phyloP scores from a whole-genome alignment of 2,888 invertebrate species.

The Drosophila demipolita region DNA sequence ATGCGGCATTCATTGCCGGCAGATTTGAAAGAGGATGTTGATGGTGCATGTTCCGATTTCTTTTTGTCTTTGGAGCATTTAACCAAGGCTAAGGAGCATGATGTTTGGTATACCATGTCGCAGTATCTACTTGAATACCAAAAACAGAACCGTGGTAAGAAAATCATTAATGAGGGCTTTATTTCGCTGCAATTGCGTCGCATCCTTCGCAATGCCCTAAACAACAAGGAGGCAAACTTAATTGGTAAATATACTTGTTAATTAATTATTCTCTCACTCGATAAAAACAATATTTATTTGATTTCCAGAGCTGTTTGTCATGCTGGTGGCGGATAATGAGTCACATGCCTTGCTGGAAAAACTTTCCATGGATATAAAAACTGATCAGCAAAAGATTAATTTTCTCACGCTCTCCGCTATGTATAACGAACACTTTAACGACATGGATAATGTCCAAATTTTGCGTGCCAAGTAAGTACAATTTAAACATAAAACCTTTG shows the following conservation, averaged over 20 bases:
- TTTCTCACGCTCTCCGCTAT: constrained; percentile 83
- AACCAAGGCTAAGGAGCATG: constrained; percentile 82
- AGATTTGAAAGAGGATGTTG: constrained; percentile 56
- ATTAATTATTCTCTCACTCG: neutral
- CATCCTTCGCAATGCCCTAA: constrained; percentile 81
- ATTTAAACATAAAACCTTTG: neutral
- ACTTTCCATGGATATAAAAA: constrained; percentile 79
- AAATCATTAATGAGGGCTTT: constrained; percentile 76
- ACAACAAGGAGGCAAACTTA: constrained; percentile 82
- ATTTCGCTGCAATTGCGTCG: constrained; percentile 79
- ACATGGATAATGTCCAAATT: constrained; percentile 69
- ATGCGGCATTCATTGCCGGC: constrained; percentile 54
- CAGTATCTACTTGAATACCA: constrained; percentile 82
- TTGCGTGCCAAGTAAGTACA: constrained; percentile 75
- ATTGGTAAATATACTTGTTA: constrained; percentile 64
- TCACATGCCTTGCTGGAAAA: constrained; percentile 71
- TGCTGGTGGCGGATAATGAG: constrained; percentile 79
- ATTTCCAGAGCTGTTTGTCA: constrained; percentile 77
- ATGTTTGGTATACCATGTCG: constrained; percentile 82
- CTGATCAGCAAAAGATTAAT: constrained; percentile 82
- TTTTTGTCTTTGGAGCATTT: constrained; percentile 80
- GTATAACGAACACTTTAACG: constrained; percentile 80
- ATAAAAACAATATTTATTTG: neutral
- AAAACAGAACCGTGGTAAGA: constrained; percentile 54
- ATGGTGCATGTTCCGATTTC: constrained; percentile 77